These are phyloP conservation scores for Mormyrops attenuatus DNA, from an alignment of 2,797 vertebrate genomes.

Conservation along the genomic window DNA sequence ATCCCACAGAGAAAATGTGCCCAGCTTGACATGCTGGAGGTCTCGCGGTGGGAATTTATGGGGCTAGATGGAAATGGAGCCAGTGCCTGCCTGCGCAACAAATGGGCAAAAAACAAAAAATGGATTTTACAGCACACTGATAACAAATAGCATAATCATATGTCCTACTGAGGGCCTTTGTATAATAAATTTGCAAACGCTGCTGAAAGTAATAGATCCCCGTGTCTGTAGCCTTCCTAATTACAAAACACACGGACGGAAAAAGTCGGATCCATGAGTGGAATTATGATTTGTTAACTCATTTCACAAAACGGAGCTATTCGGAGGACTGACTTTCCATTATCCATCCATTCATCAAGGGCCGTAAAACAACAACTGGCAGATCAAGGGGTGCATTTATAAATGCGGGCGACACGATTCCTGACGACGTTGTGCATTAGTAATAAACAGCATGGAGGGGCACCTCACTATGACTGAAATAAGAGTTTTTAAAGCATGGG, in stretches of 20 bases:
- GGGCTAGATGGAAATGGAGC: neutral
- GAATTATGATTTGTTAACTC: neutral
- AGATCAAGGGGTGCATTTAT: neutral
- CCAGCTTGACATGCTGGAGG: neutral
- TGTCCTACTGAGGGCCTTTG: neutral
- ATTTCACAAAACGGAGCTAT: conserved; percentile 5
- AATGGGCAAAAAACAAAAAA: neutral
- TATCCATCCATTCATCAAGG: neutral
- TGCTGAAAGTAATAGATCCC: conserved; percentile 18
- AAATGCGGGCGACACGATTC: neutral
- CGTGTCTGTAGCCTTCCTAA: neutral
- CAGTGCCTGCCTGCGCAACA: neutral
- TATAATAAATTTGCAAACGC: conserved; percentile 22
- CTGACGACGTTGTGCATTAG: neutral
- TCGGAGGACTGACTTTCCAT: neutral
- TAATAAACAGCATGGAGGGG: neutral
- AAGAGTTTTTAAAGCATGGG: neutral
- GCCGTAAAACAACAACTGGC: neutral
- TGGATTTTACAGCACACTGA: neutral
- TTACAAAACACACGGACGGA: neutral
- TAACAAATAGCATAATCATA: conserved; percentile 11
- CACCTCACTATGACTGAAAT: neutral
- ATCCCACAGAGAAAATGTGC: conserved; percentile 6
- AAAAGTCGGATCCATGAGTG: neutral
- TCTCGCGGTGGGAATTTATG: conserved; percentile 1